These are phyloP conservation scores for Quadroppia sp. DNA, from an alignment of 2,888 invertebrate genomes.

Conservation along the genomic window DNA sequence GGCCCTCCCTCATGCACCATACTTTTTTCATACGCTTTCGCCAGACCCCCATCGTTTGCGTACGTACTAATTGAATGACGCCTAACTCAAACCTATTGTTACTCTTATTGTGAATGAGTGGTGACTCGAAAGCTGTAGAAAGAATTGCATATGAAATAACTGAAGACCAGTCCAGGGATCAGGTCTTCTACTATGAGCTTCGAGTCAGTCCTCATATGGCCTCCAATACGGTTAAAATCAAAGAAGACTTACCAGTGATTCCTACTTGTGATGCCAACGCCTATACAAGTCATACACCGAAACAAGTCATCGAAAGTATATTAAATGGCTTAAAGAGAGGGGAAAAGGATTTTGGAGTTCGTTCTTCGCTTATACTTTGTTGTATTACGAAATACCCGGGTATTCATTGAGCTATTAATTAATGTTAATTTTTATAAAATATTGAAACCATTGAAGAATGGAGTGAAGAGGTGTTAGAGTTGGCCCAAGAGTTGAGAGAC, in stretches of 20 bases:
- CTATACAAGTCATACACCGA: constrained; percentile 52
- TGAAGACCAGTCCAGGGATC: constrained; percentile 57
- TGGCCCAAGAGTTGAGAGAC: constrained; percentile 53
- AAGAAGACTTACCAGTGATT: background rate
- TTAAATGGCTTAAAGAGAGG: constrained; percentile 55
- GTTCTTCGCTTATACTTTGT: constrained; percentile 54
- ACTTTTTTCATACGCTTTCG: too few species aligned
- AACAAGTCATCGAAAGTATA: constrained; percentile 54
- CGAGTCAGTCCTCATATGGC: constrained; percentile 57
- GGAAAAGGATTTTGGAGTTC: constrained; percentile 54
- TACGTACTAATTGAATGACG: too few species aligned
- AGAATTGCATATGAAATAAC: constrained; percentile 59
- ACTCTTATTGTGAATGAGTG: constrained; percentile 53
- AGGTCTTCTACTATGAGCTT: constrained; percentile 58
- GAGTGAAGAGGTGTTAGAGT: constrained; percentile 52
- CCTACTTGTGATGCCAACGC: constrained; percentile 47
- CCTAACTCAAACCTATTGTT: constrained; percentile 1
- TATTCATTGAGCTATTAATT: too few species aligned
- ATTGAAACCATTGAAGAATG: constrained; percentile 49
- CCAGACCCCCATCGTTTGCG: too few species aligned
- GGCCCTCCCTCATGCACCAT: too few species aligned
- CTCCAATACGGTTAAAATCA: constrained; percentile 46
- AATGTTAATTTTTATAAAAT: too few species aligned
- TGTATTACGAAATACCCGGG: constrained; percentile 1
- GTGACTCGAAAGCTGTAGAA: constrained; percentile 56